These are phyloP conservation scores for Musca domestica DNA, from an alignment of 1,140 invertebrate species.

Conservation along the genomic window DNA sequence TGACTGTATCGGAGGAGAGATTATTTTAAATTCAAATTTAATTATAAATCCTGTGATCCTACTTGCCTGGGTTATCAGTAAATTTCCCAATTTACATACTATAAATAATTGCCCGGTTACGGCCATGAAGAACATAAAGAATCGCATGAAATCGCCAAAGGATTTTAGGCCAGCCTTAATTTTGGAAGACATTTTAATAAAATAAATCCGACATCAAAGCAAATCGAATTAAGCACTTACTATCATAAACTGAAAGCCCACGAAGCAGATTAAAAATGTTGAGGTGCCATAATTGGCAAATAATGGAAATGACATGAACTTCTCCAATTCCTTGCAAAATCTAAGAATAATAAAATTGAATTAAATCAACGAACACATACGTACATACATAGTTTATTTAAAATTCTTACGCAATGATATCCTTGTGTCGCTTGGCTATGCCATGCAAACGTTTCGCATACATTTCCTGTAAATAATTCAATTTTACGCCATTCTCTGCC, in stretches of 20 bases:
- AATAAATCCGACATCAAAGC: no score
- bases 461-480: constrained; percentile 14
- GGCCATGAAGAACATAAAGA: constrained; percentile 44
- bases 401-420: constrained; percentile 3
- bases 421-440: neutral
- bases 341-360: constrained; percentile 27
- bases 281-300: constrained; percentile 45
- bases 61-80: constrained; percentile 35
- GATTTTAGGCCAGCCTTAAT: constrained; percentile 21
- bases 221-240: constrained; percentile 8
- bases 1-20: constrained; percentile 31
- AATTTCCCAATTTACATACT: constrained; percentile 44
- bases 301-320: constrained; percentile 47
- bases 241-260: constrained; percentile 49
- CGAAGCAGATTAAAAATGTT: constrained; percentile 48
- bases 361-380: neutral
- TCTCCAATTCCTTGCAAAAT: constrained; percentile 37
- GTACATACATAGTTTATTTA: no score
- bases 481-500: no score
- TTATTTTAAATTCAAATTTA: neutral
- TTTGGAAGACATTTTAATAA: no score
- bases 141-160: constrained; percentile 44
- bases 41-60: neutral
- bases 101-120: constrained; percentile 43
- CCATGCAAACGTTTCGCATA: constrained; percentile 6